These are phyloP conservation scores for Bombus consobrinus DNA, from an alignment of 1,140 invertebrate genomes.

Conservation along the genomic window DNA sequence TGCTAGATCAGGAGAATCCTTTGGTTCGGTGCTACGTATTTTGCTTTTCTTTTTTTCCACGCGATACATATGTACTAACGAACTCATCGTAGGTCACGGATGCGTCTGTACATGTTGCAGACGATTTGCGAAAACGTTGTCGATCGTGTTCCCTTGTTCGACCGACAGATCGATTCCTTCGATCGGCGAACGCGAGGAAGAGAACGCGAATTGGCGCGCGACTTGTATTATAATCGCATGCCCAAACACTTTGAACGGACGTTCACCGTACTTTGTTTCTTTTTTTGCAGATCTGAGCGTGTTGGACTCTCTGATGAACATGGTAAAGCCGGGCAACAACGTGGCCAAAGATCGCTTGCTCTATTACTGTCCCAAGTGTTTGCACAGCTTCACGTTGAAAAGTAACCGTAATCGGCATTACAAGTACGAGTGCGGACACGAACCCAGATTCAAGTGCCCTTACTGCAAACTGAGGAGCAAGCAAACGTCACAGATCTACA, in stretches of 20 bases:
- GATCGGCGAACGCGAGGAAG: not conserved
- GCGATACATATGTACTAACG: too few relatives aligned
- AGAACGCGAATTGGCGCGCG: not conserved
- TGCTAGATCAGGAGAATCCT: not conserved
- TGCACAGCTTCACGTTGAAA: conserved; percentile 90
- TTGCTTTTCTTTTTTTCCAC: not conserved
- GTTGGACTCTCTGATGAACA: conserved; percentile 59
- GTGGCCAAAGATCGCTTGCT: not conserved
- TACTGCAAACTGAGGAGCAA: conserved; percentile 90
- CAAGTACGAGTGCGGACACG: conserved; percentile 92
- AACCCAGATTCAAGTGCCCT: conserved; percentile 90
- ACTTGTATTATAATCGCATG: not conserved
- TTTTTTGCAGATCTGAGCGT: conserved; percentile 62
- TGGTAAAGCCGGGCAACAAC: not conserved
- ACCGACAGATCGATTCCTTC: not conserved
- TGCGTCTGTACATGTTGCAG: too few relatives aligned
- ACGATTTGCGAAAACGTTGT: not conserved
- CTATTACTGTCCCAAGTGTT: conserved; percentile 88
- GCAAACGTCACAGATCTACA: conserved; percentile 90
- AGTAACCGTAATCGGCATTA: conserved; percentile 91
- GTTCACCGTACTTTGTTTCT: conserved; percentile 41
- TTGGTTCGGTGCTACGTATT: not conserved
- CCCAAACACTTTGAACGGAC: not conserved
- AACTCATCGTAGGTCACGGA: too few relatives aligned
- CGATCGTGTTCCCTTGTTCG: not conserved